phyloP scores from a whole-genome alignment of 2,888 invertebrate species.

The Drosophila planitibia region DNA sequence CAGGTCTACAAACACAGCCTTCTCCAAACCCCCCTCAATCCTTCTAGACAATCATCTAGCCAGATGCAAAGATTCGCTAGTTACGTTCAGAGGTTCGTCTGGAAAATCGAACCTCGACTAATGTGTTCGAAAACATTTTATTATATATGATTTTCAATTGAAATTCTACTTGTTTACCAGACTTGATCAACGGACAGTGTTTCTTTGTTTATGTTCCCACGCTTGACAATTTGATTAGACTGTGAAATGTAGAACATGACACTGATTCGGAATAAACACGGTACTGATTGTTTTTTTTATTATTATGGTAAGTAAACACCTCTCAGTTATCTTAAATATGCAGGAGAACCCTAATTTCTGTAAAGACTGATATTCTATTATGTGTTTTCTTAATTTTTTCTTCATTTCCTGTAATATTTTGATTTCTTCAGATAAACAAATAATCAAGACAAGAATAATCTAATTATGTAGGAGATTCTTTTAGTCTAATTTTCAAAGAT shows the following conservation, averaged over 20 bases:
- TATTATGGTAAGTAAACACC: neutral
- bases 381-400: too few relatives aligned
- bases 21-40: neutral
- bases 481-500: neutral
- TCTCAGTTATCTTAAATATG: neutral
- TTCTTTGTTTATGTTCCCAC: slow-evolving; percentile 70
- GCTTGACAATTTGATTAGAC: slow-evolving; percentile 54
- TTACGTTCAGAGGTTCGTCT: slow-evolving; percentile 2
- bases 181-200: slow-evolving; percentile 14
- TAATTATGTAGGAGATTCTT: neutral
- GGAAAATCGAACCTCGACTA: slow-evolving; percentile 1
- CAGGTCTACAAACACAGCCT: slow-evolving; percentile 15
- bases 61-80: slow-evolving; percentile 29
- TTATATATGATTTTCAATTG: slow-evolving; percentile 36
- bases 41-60: slow-evolving; percentile 19
- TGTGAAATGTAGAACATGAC: slow-evolving; percentile 26
- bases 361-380: neutral
- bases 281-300: neutral
- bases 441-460: neutral
- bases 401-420: neutral
- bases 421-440: neutral
- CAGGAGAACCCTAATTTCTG: neutral
- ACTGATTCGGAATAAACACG: slow-evolving; percentile 29
- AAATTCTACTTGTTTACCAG: slow-evolving; percentile 51
- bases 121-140: slow-evolving; percentile 13